A percentile compares a stretch with the other conserved stretches of the same genome.
Evolutionary conservation across 2,113 vertebrate genomes (phyloP).

Genomic region (Pangasianodon gigas): DNA sequence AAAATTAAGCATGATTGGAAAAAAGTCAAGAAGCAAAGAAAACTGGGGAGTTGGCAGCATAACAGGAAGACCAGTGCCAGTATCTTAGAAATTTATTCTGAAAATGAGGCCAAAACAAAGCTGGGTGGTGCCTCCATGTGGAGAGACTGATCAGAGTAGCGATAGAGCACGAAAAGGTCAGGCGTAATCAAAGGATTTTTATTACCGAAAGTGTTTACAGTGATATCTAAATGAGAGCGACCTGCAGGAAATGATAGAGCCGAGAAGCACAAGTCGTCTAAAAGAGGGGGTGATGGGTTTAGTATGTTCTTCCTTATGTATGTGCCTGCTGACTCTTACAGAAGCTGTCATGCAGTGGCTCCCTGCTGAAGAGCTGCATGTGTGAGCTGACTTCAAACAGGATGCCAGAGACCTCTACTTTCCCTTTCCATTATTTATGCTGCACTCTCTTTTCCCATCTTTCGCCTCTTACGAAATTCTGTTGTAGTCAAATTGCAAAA

Average conservation of each 20-base stretch:
- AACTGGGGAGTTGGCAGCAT: slow-evolving; percentile 62
- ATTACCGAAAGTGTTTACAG: slow-evolving; percentile 48
- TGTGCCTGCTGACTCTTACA: slow-evolving; percentile 31
- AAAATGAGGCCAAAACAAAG: slow-evolving; percentile 61
- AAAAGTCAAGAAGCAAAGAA: slow-evolving; percentile 1
- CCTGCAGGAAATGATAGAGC: slow-evolving; percentile 58
- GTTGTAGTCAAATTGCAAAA: slow-evolving; percentile 30
- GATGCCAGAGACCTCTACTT: slow-evolving; percentile 65
- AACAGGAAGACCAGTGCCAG: slow-evolving; percentile 77
- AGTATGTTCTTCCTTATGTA: slow-evolving; percentile 32
- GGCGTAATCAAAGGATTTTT: slow-evolving; percentile 61
- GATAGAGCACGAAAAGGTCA: slow-evolving; percentile 67
- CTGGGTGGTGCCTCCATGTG: slow-evolving; percentile 64
- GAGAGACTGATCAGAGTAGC: slow-evolving; percentile 71
- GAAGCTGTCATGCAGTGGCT: slow-evolving; percentile 25
- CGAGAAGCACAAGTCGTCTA: slow-evolving; percentile 12
- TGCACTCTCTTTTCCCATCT: slow-evolving; percentile 51
- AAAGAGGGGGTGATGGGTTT: slow-evolving; percentile 18
- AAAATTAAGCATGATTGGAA: slow-evolving; percentile 56
- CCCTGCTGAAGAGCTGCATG: slow-evolving; percentile 48
- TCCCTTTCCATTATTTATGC: slow-evolving; percentile 72
- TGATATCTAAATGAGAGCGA: slow-evolving; percentile 58
- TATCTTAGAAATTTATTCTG: slow-evolving; percentile 71
- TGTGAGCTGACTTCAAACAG: slow-evolving; percentile 63
- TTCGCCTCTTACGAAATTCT: slow-evolving; percentile 66